Evolutionary conservation across 2,113 vertebrate genomes (phyloP), one percentile per base, ranked within the genome.

Genomic region (Percina caprodes): DNA sequence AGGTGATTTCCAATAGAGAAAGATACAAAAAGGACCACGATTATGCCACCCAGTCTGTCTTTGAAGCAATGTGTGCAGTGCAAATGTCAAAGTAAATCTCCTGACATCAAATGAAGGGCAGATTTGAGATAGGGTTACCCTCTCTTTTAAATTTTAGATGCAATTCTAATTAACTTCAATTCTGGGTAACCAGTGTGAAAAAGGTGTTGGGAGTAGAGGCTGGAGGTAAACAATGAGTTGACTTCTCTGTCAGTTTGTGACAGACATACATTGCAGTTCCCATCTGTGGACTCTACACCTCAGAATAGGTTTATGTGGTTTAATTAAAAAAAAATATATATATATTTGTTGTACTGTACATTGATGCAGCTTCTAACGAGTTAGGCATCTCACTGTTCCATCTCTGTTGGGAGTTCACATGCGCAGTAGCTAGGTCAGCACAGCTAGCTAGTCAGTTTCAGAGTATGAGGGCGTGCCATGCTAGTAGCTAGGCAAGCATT

Each of bases 81-180:
- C 76, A 74, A 68, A 90, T 45, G 67, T 78, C 80, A 85, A 79
- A 88, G 67, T 48, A 33, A 81, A 82, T 84, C 62, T 63, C n/a
- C 71, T 56, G 70, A 78, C 83, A 86, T 88, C 63, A 90, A 90
- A 89, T 80, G 60, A 91, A 88, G 71, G 88, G 35, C 90, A 88
- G 70, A 79, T 82, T 77, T 66, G 58, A 78, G 71, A 68, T 72
- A 54, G 21, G 11, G 10, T 16, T 16, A 23, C 72, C 70, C 24
- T 72, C 65, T 69, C 92, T 93, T 93, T 94, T 75, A 92, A 87
- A 84, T 87, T 74, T 78, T 42, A 80, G 77, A 90, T 90, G 84
- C 89, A 87, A 89, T 91, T 92, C 84, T 71, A 92, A 94, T 92
- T 92, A 93, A 92, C 83, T 80, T 84, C 77, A 77, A 70, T 51